A percentile compares a stretch with the other conserved stretches of the same genome.
These are phyloP conservation scores for Lepidurus apus DNA, from an alignment of 1,140 invertebrate species.

Conservation along the genomic window DNA sequence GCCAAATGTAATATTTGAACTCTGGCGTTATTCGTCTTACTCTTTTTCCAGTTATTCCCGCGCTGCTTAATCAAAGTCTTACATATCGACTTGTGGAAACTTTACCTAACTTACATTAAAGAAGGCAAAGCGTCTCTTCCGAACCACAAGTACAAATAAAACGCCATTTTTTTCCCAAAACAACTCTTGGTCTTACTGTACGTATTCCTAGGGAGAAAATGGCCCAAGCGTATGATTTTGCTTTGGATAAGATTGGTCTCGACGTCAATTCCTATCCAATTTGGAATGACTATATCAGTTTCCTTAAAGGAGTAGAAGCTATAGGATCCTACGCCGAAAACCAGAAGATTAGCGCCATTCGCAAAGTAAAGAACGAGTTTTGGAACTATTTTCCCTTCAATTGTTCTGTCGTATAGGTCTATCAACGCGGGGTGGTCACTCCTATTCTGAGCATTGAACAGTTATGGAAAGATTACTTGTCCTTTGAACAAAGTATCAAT, in stretches of 20 bases:
- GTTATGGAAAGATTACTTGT: conserved; percentile 97
- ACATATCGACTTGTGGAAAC: conserved; percentile 97
- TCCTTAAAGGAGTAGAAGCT: conserved; percentile 95
- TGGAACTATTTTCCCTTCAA: conserved; percentile 22
- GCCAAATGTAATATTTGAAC: not conserved
- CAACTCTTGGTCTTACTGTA: not conserved
- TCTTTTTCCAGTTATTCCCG: conserved; percentile 79
- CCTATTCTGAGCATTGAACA: conserved; percentile 97
- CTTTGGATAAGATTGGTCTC: conserved; percentile 97
- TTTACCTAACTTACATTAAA: conserved; percentile 96
- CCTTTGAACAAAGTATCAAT: conserved; percentile 91
- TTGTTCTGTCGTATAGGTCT: conserved; percentile 56
- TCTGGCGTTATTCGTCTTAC: not conserved
- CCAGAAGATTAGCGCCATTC: conserved; percentile 95
- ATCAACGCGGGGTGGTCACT: conserved; percentile 89
- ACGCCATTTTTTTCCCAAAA: conserved; percentile 18
- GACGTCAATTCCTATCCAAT: conserved; percentile 93
- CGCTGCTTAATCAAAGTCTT: conserved; percentile 95
- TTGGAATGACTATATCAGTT: conserved; percentile 96
- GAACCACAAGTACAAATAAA: conserved; percentile 75
- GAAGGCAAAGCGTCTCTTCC: conserved; percentile 90
- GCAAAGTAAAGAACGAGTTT: conserved; percentile 62
- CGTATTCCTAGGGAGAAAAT: conserved; percentile 82
- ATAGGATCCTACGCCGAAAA: conserved; percentile 98
- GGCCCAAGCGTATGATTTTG: conserved; percentile 99